Base-by-base conservation (phyloP, 2,888 invertebrate genomes). In the Plagodis dolabraria region DNA sequence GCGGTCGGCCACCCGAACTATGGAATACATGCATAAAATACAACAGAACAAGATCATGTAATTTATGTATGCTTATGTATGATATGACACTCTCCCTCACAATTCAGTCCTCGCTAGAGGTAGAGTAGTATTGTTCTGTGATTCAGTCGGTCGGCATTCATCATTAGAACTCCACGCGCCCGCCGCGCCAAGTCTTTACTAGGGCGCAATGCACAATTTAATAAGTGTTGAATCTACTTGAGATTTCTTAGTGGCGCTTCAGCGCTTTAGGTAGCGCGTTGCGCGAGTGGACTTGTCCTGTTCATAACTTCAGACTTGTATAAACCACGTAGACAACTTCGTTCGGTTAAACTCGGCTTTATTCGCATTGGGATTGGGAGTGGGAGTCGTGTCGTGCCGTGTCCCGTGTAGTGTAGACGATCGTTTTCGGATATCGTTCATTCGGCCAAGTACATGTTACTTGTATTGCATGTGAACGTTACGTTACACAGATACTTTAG, bases 371-470 rank as follows among this genome's bases (percentile, higher is more conserved):
- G 22, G 22, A 22, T 22, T 22, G 22, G 22, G 22, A 22, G 22
- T 22, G 22, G 22, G 22, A 22, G 22, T 22, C 22, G 22, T 62
- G 51, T 52, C 58, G 69, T 67, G 71, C 56, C 64, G 63, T 60
- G 53, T 48, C 51, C 46, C 22, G 54, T 67, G 57, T 46, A 65
- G 57, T 69, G 69, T 65, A 22, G 22, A 69, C 60, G 58, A 46
- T 72, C 70, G 69, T 65, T 75, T 75, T 58, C 72, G 70, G 69
- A 64, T 76, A 75, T 75, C 74, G 67, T 71, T 80, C 75, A 70
- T 69, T 76, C 76, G 56, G 50, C 57, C 22, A 22, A 62, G 45
- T 33, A 22, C 22, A 22, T 22, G 22, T 22, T 22, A 22, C 22
- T 22, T 22, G 22, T 22, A 22, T 22, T 22, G 22, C 22, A 22